These are phyloP conservation scores for Nomada goodeniana DNA, from an alignment of 2,888 invertebrate species.

Conservation along the genomic window DNA sequence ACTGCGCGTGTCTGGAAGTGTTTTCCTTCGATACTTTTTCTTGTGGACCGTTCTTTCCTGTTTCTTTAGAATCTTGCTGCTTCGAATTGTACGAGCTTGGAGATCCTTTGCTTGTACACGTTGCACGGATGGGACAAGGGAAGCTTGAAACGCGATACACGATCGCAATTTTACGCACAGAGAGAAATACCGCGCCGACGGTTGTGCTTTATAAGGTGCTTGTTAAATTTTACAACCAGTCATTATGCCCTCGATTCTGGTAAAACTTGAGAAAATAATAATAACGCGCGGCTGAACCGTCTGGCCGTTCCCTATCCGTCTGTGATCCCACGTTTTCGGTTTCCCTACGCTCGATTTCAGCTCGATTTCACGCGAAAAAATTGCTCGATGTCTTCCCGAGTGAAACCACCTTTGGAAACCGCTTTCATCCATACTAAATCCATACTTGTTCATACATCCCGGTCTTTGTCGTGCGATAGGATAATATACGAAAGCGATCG, in stretches of 20 bases:
- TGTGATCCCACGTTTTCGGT: slow-evolving; percentile 7
- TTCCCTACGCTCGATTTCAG: slow-evolving; percentile 16
- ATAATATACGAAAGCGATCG: background rate
- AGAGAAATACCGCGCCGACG: slow-evolving; percentile 12
- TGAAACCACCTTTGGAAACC: background rate
- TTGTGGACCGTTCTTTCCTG: background rate
- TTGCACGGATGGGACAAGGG: background rate
- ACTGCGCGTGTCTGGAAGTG: background rate
- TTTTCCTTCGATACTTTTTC: too few relatives aligned
- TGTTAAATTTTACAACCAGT: slow-evolving; percentile 70
- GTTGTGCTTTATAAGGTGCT: slow-evolving; percentile 62
- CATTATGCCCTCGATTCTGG: slow-evolving; percentile 65
- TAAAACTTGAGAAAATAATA: slow-evolving; percentile 62
- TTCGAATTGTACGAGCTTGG: background rate
- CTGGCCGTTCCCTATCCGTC: slow-evolving; percentile 39
- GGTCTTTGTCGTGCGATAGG: background rate
- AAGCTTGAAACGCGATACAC: slow-evolving; percentile 30
- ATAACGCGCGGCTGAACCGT: slow-evolving; percentile 55
- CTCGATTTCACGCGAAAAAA: slow-evolving; percentile 1
- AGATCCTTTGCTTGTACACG: background rate
- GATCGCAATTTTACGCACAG: slow-evolving; percentile 38
- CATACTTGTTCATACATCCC: too few relatives aligned
- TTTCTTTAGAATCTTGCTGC: background rate
- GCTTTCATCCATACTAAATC: background rate
- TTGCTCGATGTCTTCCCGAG: background rate